These are phyloP conservation scores for Perca fluviatilis DNA, from an alignment of 2,113 vertebrate species.

Conservation along the genomic window DNA sequence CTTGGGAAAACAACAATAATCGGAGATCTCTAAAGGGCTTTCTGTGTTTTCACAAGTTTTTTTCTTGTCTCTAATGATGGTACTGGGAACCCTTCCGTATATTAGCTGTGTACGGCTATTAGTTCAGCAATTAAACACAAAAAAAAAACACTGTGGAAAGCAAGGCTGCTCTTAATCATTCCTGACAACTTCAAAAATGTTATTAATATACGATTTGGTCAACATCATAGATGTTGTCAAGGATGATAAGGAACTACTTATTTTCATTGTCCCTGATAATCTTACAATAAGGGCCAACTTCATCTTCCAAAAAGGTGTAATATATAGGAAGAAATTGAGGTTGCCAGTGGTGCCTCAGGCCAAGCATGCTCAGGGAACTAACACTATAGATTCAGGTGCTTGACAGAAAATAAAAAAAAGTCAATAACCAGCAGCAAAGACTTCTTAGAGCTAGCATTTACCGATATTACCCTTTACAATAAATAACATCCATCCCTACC, in stretches of 20 bases:
- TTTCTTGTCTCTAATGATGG: background rate
- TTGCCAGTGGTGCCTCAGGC: background rate
- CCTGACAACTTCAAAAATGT: too few species aligned
- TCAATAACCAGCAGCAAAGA: background rate
- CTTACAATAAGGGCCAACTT: background rate
- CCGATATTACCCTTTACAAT: background rate
- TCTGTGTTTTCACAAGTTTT: background rate
- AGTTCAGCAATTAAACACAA: background rate
- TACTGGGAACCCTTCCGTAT: background rate
- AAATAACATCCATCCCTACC: background rate
- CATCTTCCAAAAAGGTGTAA: background rate
- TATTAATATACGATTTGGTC: too few species aligned
- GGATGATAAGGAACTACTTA: background rate
- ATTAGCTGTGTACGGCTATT: background rate
- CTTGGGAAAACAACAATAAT: conserved; percentile 21
- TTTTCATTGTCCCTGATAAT: background rate
- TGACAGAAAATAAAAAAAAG: background rate
- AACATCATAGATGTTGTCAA: background rate
- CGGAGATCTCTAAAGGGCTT: conserved; percentile 3
- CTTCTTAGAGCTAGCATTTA: background rate
- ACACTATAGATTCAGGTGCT: background rate
- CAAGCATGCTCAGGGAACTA: background rate
- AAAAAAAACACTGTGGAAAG: background rate
- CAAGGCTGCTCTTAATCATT: too few species aligned
- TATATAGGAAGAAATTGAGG: too few species aligned